Evolutionary conservation across 2,113 vertebrate genomes (phyloP), one percentile per base, ranked within the genome.

Genomic region (Saguinus imperator): DNA sequence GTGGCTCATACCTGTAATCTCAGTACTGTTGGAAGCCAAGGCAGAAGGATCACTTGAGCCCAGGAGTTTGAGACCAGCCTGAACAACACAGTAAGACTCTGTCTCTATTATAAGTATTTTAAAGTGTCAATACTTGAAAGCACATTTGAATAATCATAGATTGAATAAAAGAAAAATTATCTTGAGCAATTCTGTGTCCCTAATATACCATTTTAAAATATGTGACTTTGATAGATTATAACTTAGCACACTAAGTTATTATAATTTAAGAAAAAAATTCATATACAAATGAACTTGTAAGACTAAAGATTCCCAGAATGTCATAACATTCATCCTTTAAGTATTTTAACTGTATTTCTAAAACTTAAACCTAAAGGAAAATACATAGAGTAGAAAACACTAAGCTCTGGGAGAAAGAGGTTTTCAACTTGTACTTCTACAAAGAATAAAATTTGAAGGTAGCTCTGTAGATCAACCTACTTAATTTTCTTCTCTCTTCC

Each of bases 401-500:
- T 55, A 32, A 91, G 32, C 45, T 89, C 73, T 84, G 43, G 21
- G 23, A 23, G 6, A 57, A 94, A 81, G 81, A 81, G 70, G 29
- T 75, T 95, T 87, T 55, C 27, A 97, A 96, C 32, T 91, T 1
- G 0, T 92, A 96, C 16, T 92, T 95, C 20, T 64, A 45, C 75
- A 89, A 97, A 89, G 94, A 81, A 94, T 48, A 94, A 81, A 98
- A 93, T 98, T 97, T 96, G 94, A 85, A 98, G 82, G 97, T 97
- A 96, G 96, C 93, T 98, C 91, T 97, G 81, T 97, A 95, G 97
- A 95, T 98, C 97, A 96, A 81, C 90, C 97, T 94, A 95, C 52
- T 94, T 97, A 97, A 96, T 97, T 97, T 98, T 97, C 58, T 84
- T 92, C 86, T 94, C 52, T 97, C 76, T 97, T 97, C 92, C 93